Evolutionary conservation across 2,113 vertebrate species (phyloP), one percentile per base, ranked within the genome.

Genomic region (Dunckerocampus dactyliophorus): DNA sequence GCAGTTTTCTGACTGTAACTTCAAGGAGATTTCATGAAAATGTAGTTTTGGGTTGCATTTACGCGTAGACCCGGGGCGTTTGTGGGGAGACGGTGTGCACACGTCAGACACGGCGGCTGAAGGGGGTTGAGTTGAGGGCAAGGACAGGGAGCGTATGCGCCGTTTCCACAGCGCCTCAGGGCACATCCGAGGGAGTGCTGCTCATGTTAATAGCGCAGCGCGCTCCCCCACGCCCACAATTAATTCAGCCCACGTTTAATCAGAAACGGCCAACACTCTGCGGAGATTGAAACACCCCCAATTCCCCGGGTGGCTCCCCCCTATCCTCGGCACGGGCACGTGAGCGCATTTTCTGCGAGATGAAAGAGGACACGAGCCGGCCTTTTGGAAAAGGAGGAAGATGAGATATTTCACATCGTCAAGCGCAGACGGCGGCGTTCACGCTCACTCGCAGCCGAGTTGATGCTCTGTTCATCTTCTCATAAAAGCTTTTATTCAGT

Each of bases 231-330:
- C 13, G 71, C 39, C 39, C 12, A 43, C 39, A 73, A 74, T 78
- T 49, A 63, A 84, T 82, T 82, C 76, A 48, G 50, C 43, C 37
- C 72, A 75, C 67, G 61, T 82, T 85, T 59, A 61, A 43, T 68
- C 16, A 63, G 73, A 79, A 74, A 46, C 62, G 43, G 69, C 62
- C 57, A 67, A 84, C 74, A 67, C 17, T 37, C 14, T 63, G 59
- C 39, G 6, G 57, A 79, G 70, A 79, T 69, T 77, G 67, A 76
- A 81, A 76, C 70, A 66, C 74, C 62, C 21, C 63, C 67, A 68
- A 72, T 79, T 87, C 79, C 80, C 76, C 66, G 9, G 67, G 72
- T 70, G 56, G 55, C 42, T 39, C 62, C 17, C 8, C 34, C 10
- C 17, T 37, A 69, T 72, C 48, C 51, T 66, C 60, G 51, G 71